Conservation (phyloP, 2,113 vertebrate genomes). For the Microcebus tavaratra region DNA sequence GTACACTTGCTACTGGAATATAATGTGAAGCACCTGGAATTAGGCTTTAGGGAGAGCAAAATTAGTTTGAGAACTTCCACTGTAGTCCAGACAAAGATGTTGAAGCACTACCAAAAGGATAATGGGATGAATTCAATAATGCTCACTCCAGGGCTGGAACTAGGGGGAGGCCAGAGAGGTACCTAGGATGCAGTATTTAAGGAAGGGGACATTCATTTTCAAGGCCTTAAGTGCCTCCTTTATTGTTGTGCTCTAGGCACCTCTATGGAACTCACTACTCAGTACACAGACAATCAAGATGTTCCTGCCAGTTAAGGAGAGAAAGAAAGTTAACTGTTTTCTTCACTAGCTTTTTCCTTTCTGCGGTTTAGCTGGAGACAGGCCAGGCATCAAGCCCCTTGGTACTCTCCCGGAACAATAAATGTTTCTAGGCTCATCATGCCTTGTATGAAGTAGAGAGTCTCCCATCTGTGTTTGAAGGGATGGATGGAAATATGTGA, state of each 20-base stretch:
- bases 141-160: background rate
- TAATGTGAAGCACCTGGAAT: background rate
- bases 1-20: background rate
- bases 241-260: background rate
- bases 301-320: background rate
- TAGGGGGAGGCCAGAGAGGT: background rate
- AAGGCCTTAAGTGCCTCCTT: background rate
- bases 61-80: too few relatives aligned
- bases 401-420: background rate
- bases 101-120: background rate
- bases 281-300: background rate
- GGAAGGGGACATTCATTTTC: background rate
- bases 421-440: background rate
- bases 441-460: background rate
- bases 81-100: too few relatives aligned
- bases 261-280: background rate
- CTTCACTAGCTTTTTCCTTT: background rate
- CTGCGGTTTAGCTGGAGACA: too few relatives aligned
- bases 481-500: background rate
- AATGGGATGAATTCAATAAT: background rate
- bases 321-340: background rate
- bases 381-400: background rate
- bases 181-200: background rate
- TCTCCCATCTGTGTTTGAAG: background rate
- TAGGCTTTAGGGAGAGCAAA: too few relatives aligned